These are phyloP conservation scores for Drosophila lini DNA, from an alignment of 1,140 invertebrate genomes.

Conservation along the genomic window DNA sequence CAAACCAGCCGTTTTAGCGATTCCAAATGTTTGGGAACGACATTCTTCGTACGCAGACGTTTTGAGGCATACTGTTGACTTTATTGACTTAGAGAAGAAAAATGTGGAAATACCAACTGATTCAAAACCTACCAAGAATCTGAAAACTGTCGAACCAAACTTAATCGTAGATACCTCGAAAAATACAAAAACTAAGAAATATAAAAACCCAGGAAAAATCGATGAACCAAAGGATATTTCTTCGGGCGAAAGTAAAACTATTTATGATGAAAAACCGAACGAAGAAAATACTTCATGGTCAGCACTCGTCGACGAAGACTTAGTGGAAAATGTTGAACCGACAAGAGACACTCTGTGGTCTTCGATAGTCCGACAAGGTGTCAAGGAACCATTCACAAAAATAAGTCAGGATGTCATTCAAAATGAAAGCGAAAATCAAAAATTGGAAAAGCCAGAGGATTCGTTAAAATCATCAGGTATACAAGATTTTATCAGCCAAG, in stretches of 20 bases:
- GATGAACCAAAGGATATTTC: not conserved
- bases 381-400: constrained; percentile 44
- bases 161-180: constrained; percentile 10
- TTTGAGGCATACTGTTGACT: constrained; percentile 62
- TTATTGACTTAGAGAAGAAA: constrained; percentile 61
- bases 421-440: not conserved
- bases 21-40: constrained; percentile 41
- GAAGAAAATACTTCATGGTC: constrained; percentile 36
- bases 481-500: constrained; percentile 41
- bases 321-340: not conserved
- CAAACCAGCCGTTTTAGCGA: not conserved
- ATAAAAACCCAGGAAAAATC: constrained; percentile 25
- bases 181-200: constrained; percentile 31
- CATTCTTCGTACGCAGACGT: constrained; percentile 74
- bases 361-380: constrained; percentile 63
- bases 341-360: constrained; percentile 49
- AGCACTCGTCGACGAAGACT: constrained; percentile 40
- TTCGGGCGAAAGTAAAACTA: not conserved
- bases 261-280: not conserved
- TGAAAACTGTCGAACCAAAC: not conserved
- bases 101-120: constrained; percentile 24
- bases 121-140: not conserved
- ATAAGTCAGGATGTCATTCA: constrained; percentile 3
- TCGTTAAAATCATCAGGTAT: not conserved
- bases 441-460: not conserved